Evolutionary conservation across 2,113 vertebrate species (phyloP), one percentile per base, ranked within the genome.

Genomic region (Rhynchopsitta pachyrhyncha): DNA sequence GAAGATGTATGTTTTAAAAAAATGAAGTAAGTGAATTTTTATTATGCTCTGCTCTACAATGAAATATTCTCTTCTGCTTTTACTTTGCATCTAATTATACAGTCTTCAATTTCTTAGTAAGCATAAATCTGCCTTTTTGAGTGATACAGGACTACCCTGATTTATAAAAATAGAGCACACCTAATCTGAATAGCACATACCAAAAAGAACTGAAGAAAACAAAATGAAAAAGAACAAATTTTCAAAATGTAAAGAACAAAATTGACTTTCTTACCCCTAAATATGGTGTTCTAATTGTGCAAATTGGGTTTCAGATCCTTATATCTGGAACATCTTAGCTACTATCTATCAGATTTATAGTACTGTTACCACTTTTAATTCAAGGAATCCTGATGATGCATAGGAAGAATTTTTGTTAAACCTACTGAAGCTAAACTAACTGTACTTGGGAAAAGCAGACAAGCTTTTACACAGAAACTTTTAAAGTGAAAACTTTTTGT

Each of bases 371-470:
- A 82, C 35, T 76, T 84, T 87, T 79, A 90, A 91, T 94, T 93
- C 64, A 88, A 97, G 84, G 82, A 95, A 91, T 91, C 73, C 79
- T 96, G 93, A 62, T 89, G 91, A 62, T 88, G 24, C 8, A 46
- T 17, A 35, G 28, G 37, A 82, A 85, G 6, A 10, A 57, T 25
- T 82, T 94, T 69, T 82, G 8, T 66, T 94, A 55, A 75, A n/a
- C 14, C 50, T 24, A 22, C 25, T 55, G 50, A 87, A 83, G 25
- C 6, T 63, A 86, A 83, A 69, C 3, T 39, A 60, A 22, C 6
- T 66, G 10, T 49, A 97, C 71, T 59, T 98, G 93, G 93, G 93
- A 97, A 97, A 97, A 92, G 57, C 14, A 93, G 90, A 41, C 33
- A 68, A 88, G 8, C 2, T 88, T 68, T 90, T 49, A 62, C 8